Base-by-base conservation (phyloP, 2,113 vertebrate species). In the Neomonachus schauinslandi region DNA sequence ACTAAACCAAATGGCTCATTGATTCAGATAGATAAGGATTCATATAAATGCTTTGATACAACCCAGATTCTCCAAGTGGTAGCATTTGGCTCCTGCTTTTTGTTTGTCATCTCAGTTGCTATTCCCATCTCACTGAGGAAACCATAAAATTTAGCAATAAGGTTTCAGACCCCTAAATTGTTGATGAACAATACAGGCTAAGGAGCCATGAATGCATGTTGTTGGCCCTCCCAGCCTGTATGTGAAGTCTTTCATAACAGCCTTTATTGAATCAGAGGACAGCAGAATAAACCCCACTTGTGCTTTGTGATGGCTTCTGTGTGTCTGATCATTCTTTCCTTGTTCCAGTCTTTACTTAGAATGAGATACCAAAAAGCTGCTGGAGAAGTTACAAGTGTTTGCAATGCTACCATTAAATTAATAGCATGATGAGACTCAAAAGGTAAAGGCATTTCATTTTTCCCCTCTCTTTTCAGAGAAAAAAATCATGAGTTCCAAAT, bases 331-430 rank as follows among this genome's bases (percentile, higher is more conserved):
- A 21, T 42, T 8, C 96, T 96, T 91, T 96, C 82, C 85, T 96
- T 96, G 84, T 92, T 96, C 95, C 86, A 0, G 42, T 97, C 94
- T 95, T 94, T 94, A 88, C 65, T 96, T 95, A 98, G 97, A 98
- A 97, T 67, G 97, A 96, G 77, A 93, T 89, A 95, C 81, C 91
- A 98, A 61, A 97, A 98, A 97, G 85, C 96, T 93, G 86, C 94
- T 87, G 94, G 94, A 98, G 76, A 94, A 96, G 95, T 96, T 96
- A 94, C 22, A 91, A 94, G 91, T 19, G n/a, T 46, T 65, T 55
- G 55, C 33, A 97, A 97, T 96, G 97, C 51, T 88, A 26, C 77
- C 86, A 61, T 90, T 91, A 97, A 96, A 98, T 96, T 95, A 16
- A 0, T 72, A 96, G 88, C 71, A 91, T 91, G 96, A 97, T 91